A percentile compares a stretch with the other conserved stretches of the same genome.
These are phyloP conservation scores for Sinelater perroti DNA, from an alignment of 2,888 invertebrate genomes.

Conservation along the genomic window DNA sequence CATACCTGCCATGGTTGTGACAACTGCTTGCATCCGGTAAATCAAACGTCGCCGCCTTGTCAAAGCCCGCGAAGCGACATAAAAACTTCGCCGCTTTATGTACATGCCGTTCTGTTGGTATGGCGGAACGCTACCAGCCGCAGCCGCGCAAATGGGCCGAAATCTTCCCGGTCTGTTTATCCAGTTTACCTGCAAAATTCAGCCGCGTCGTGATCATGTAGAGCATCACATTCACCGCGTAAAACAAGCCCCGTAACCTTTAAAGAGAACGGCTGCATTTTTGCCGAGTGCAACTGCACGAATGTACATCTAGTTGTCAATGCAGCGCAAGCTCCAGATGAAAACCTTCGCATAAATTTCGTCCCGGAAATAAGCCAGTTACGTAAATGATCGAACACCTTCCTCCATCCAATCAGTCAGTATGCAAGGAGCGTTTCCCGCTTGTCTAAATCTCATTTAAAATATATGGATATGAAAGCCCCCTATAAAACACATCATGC, in stretches of 20 bases:
- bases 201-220: conserved; percentile 41
- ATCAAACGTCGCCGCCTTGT: conserved; percentile 50
- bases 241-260: conserved; percentile 51
- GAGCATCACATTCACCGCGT: conserved; percentile 45
- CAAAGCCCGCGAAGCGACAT: not conserved
- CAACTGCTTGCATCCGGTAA: conserved; percentile 55
- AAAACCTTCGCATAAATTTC: conserved; percentile 25
- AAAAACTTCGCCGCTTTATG: conserved; percentile 1
- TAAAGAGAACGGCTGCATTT: conserved; percentile 52
- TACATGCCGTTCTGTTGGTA: too few relatives aligned
- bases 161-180: conserved; percentile 1
- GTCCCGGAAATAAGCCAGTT: conserved; percentile 22
- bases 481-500: conserved; percentile 54
- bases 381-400: conserved; percentile 30
- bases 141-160: not conserved
- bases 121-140: too few relatives aligned
- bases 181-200: conserved; percentile 8
- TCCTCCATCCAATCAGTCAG: conserved; percentile 44
- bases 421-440: conserved; percentile 46
- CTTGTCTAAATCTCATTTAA: conserved; percentile 53
- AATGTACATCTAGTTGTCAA: conserved; percentile 45
- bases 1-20: conserved; percentile 56
- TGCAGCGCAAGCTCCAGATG: conserved; percentile 40
- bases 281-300: conserved; percentile 44
- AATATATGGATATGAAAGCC: conserved; percentile 53